Percentiles rank a stretch among this genome's conserved stretches.
Conservation (phyloP, 2,113 vertebrate genomes). For the Scartelaos histophorus region DNA sequence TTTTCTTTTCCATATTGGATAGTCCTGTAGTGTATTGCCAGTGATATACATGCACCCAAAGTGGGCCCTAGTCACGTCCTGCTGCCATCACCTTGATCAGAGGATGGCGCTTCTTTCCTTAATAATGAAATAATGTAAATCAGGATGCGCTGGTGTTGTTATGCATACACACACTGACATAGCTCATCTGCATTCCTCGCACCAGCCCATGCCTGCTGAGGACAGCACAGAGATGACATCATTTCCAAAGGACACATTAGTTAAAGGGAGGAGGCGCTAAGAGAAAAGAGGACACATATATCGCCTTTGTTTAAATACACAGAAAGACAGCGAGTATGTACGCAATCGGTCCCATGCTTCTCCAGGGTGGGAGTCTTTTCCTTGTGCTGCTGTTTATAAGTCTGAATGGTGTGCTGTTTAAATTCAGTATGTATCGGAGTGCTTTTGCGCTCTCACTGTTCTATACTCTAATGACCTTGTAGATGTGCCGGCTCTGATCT, state of each 20-base stretch:
- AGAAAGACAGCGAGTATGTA: constrained; percentile 3
- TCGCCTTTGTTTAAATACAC: constrained; percentile 8
- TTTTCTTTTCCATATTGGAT: background rate
- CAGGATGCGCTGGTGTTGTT: constrained; percentile 19
- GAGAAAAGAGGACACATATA: constrained; percentile 12
- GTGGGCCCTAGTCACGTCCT: constrained; percentile 20
- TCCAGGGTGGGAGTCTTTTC: background rate
- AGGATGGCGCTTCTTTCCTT: constrained; percentile 24
- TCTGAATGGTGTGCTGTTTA: constrained; percentile 11
- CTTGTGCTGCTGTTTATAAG: constrained; percentile 25
- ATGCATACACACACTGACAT: constrained; percentile 14
- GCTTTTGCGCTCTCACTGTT: constrained; percentile 34
- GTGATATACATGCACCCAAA: constrained; percentile 7
- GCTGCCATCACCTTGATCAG: constrained; percentile 42
- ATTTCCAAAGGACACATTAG: constrained; percentile 59
- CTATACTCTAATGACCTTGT: constrained; percentile 68
- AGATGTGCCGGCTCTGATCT: constrained; percentile 61
- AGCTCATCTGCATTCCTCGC: constrained; percentile 64
- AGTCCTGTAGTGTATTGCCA: constrained; percentile 22
- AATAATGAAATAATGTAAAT: constrained; percentile 57
- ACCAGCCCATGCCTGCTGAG: constrained; percentile 38
- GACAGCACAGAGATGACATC: constrained; percentile 64
- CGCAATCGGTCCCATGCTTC: background rate
- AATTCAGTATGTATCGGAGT: constrained; percentile 46
- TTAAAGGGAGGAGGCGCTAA: constrained; percentile 18